A percentile compares a stretch with the other conserved stretches of the same genome.
phyloP scores from a whole-genome alignment of 1,140 invertebrate species.

The Ostrea denselamellosa region DNA sequence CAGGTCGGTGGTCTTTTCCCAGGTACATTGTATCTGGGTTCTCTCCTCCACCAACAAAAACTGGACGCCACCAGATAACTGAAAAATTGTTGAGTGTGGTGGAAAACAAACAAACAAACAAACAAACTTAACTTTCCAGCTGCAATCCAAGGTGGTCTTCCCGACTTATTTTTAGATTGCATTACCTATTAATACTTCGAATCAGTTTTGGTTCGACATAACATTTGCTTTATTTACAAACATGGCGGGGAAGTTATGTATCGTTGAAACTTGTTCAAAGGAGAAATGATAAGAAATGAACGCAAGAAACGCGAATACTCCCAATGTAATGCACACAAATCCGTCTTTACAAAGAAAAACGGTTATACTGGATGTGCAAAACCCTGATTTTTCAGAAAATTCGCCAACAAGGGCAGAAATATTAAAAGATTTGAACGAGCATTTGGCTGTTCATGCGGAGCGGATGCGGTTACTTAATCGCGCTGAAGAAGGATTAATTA shows the following conservation, averaged over 20 bases:
- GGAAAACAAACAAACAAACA: too few species aligned
- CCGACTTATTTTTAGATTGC: background rate
- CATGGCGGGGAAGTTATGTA: background rate
- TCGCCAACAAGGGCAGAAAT: slow-evolving; percentile 45
- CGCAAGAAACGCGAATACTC: background rate
- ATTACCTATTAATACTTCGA: background rate
- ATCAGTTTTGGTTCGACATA: background rate
- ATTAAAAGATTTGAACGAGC: slow-evolving; percentile 47
- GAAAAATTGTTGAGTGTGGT: too few species aligned
- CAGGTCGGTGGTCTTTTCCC: too few species aligned
- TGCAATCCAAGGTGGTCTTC: too few species aligned
- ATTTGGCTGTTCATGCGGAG: slow-evolving; percentile 53
- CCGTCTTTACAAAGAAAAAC: background rate
- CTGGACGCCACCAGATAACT: too few species aligned
- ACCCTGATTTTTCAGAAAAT: background rate
- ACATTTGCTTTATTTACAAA: slow-evolving; percentile 19
- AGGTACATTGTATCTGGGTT: too few species aligned
- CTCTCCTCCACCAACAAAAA: too few species aligned
- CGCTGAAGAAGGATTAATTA: slow-evolving; percentile 52
- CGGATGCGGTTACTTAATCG: slow-evolving; percentile 51
- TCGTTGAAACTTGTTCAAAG: slow-evolving; percentile 20
- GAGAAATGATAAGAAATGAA: background rate
- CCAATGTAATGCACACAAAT: background rate
- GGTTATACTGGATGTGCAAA: background rate
- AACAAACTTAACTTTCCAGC: too few species aligned